Base-by-base conservation (phyloP, 1,140 invertebrate genomes). In the Protaetia brevitarsis region DNA sequence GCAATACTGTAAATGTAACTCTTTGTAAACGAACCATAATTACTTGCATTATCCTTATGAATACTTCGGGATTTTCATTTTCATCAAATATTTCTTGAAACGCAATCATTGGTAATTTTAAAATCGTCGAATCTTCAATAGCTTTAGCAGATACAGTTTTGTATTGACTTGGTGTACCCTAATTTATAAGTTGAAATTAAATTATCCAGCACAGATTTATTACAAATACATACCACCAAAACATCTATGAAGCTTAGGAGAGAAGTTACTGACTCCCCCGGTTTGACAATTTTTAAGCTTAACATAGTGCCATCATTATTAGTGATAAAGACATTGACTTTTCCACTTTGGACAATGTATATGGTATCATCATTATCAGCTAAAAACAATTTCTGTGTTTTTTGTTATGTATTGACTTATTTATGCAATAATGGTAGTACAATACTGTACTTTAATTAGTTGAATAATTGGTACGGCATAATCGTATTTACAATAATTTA, bases 21-120 rank as follows among this genome's bases (percentile, higher is more conserved):
- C 98, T 85, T 78, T 99, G 96, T 11, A 99, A 81, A 5, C 97
- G 87, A 21, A 98, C 94, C 94, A 99, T 98, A 63, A 99, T 97
- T 30, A 99, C 95, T 83, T 97, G 95, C 74, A 99, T 94, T 41
- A 98, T 94, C 74, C 96, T 85, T 66, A 97, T 93, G 77, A 98
- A 92, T 67, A 94, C 94, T 75, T 98, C 96, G 0, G 96, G 96
- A 82, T 96, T 93, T 19, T n/a, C n/a, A n/a, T n/a, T n/a, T 75
- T 94, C 90, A 73, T 89, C 84, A 73, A 93, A 93, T 1, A 93
- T 88, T 76, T 93, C 90, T 77, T 92, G 87, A 77, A 95, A 95
- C 0, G 92, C 92, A 72, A 86, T 82, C 86, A 95, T 93, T n/a
- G 93, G 93, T 60, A 96, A 79, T 72, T 93, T 89, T n/a, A 97